Evolutionary conservation across 2,113 vertebrate genomes (phyloP).

Genomic region (Ailurus styani): DNA sequence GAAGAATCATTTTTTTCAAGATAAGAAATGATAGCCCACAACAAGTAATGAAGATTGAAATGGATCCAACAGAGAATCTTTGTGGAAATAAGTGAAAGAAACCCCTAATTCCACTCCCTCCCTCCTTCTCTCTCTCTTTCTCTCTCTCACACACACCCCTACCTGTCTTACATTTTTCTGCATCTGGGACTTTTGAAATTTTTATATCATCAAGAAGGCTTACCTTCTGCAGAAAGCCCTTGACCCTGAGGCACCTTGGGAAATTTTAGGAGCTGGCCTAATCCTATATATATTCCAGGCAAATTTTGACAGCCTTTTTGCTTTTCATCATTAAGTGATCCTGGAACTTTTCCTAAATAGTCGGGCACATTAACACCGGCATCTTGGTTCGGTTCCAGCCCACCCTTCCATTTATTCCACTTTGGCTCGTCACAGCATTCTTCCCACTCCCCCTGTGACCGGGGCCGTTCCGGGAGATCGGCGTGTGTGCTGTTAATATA

Average conservation of each 20-base stretch:
- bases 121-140: background rate
- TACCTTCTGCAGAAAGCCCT: conserved; percentile 67
- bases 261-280: conserved; percentile 64
- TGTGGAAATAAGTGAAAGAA: background rate
- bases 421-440: conserved; percentile 14
- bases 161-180: conserved; percentile 34
- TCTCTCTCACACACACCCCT: background rate
- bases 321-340: conserved; percentile 67
- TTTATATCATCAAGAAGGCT: conserved; percentile 44
- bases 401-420: conserved; percentile 42
- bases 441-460: conserved; percentile 13
- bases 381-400: conserved; percentile 62
- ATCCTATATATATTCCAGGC: conserved; percentile 63
- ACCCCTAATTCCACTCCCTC: background rate
- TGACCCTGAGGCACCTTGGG: conserved; percentile 54
- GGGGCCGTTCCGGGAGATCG: background rate
- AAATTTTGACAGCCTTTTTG: conserved; percentile 68
- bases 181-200: conserved; percentile 53
- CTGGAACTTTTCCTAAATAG: conserved; percentile 67
- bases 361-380: conserved; percentile 53
- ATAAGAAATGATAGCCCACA: background rate
- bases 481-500: conserved; percentile 8
- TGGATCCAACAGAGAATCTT: background rate
- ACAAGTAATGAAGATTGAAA: background rate
- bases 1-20: background rate